These are phyloP conservation scores for Drosophila sproati DNA, from an alignment of 1,140 invertebrate species.

Conservation along the genomic window DNA sequence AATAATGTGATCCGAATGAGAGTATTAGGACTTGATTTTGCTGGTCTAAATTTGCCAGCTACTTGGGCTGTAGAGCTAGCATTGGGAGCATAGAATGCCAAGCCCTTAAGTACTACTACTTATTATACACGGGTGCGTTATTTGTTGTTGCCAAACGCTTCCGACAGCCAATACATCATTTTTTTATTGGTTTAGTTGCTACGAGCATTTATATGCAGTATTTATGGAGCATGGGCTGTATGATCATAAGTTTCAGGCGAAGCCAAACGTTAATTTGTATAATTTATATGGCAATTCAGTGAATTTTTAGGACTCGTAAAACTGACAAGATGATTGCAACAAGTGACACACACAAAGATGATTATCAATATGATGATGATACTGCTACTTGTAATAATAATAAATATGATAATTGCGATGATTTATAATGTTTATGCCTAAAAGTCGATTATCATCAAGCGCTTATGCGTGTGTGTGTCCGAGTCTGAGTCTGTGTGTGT, in stretches of 20 bases:
- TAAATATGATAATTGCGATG: conserved; percentile 38
- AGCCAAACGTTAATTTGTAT: conserved; percentile 54
- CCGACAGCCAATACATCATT: conserved; percentile 20
- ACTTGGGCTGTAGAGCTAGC: conserved; percentile 7
- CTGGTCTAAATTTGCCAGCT: too few species aligned
- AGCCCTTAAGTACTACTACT: not conserved
- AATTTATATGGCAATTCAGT: conserved; percentile 76
- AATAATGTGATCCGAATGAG: too few species aligned
- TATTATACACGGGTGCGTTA: not conserved
- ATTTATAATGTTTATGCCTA: conserved; percentile 51
- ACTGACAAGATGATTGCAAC: conserved; percentile 44
- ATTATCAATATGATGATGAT: conserved; percentile 7
- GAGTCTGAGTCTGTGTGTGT: not conserved
- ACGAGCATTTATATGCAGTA: conserved; percentile 38
- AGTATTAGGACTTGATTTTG: too few species aligned
- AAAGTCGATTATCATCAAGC: conserved; percentile 42
- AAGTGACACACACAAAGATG: conserved; percentile 30
- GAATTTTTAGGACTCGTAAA: conserved; percentile 48
- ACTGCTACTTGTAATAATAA: conserved; percentile 13
- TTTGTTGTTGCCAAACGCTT: not conserved
- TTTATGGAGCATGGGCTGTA: conserved; percentile 18
- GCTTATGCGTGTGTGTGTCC: not conserved
- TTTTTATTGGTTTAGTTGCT: conserved; percentile 22
- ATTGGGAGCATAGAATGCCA: not conserved
- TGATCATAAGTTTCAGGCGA: conserved; percentile 2